These are phyloP conservation scores for Lepisosteus oculatus DNA, from an alignment of 2,113 vertebrate genomes.

Conservation along the genomic window DNA sequence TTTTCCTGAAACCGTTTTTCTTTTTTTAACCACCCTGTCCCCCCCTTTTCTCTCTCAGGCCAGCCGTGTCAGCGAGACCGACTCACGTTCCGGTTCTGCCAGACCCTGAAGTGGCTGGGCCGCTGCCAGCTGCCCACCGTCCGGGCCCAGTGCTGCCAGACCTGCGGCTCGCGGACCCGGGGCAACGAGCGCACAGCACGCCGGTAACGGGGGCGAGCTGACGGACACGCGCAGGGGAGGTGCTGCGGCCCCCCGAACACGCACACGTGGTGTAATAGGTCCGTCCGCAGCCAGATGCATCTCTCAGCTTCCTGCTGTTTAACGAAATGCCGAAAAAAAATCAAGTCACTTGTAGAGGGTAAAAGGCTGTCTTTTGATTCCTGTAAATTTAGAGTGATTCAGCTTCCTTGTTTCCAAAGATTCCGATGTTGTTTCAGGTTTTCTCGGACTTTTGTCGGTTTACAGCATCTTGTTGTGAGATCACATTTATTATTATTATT, in stretches of 20 bases:
- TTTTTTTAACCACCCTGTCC: neutral
- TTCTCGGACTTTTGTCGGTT: too few species aligned
- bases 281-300: neutral
- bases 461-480: too few species aligned
- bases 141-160: slow-evolving; percentile 78
- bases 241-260: too few species aligned
- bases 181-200: slow-evolving; percentile 48
- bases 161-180: slow-evolving; percentile 58
- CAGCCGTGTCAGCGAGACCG: slow-evolving; percentile 71
- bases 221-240: neutral
- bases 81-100: slow-evolving; percentile 77
- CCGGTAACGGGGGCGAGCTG: slow-evolving; percentile 46
- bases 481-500: too few species aligned
- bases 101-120: slow-evolving; percentile 76
- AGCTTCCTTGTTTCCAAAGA: too few species aligned
- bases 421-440: too few species aligned
- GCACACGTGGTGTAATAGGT: neutral
- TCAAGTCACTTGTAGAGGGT: neutral
- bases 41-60: slow-evolving; percentile 41
- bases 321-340: neutral
- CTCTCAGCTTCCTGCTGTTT: neutral
- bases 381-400: too few species aligned
- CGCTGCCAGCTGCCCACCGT: slow-evolving; percentile 71
- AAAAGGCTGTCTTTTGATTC: neutral
- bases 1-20: too few species aligned